phyloP scores from a whole-genome alignment of 1,140 invertebrate species.

The Panagrolaimus sp. region DNA sequence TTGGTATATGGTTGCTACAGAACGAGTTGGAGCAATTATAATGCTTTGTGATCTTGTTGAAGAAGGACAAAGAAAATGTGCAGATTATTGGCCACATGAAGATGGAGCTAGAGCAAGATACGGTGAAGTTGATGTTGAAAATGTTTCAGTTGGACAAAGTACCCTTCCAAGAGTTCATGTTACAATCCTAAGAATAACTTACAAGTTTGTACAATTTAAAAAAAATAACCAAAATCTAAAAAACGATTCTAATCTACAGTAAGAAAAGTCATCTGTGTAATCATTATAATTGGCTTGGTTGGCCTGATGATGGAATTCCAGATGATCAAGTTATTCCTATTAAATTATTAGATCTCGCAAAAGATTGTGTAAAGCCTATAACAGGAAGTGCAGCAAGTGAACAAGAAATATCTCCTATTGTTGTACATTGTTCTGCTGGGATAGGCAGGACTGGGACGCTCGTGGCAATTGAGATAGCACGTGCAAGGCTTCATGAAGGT shows the following conservation, averaged over 20 bases:
- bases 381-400: neutral
- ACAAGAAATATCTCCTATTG: constrained; percentile 66
- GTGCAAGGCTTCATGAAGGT: neutral
- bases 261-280: neutral
- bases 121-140: constrained; percentile 3
- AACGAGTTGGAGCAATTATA: neutral
- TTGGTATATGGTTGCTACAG: neutral
- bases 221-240: neutral
- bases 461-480: constrained; percentile 24
- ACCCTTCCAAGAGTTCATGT: neutral
- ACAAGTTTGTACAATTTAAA: neutral
- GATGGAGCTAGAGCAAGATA: neutral
- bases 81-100: constrained; percentile 7
- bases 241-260: neutral
- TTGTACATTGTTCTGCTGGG: constrained; percentile 91
- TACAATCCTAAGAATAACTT: neutral
- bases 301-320: constrained; percentile 32
- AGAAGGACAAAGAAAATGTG: neutral
- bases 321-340: constrained; percentile 17
- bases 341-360: neutral
- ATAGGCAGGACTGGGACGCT: constrained; percentile 80
- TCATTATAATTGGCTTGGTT: constrained; percentile 31
- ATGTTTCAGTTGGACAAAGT: neutral
- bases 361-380: neutral
- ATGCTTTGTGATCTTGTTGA: constrained; percentile 4